These are phyloP conservation scores for Brachyistius frenatus DNA, from an alignment of 2,113 vertebrate genomes.

Conservation along the genomic window DNA sequence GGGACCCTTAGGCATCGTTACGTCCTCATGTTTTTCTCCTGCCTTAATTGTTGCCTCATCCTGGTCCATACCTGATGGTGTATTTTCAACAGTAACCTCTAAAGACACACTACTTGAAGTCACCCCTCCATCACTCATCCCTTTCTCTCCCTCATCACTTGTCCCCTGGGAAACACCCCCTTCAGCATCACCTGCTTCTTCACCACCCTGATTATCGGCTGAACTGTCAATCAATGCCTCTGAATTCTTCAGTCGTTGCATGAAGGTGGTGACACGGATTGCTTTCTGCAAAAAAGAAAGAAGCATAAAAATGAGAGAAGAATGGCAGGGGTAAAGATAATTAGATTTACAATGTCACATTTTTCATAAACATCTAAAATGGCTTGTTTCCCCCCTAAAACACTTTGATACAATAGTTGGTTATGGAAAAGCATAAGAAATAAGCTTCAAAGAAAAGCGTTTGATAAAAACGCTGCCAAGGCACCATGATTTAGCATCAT, in stretches of 20 bases:
- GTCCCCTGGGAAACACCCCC: conserved; percentile 67
- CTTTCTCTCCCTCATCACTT: conserved; percentile 69
- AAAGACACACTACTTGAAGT: conserved; percentile 81
- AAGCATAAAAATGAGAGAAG: conserved; percentile 37
- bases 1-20: conserved; percentile 49
- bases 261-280: conserved; percentile 89
- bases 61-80: conserved; percentile 43
- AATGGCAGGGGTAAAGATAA: conserved; percentile 17
- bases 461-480: conserved; percentile 53
- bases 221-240: conserved; percentile 75
- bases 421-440: conserved; percentile 50
- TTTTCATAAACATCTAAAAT: conserved; percentile 3
- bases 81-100: conserved; percentile 82
- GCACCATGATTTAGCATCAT: conserved; percentile 55
- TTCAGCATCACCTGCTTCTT: conserved; percentile 67
- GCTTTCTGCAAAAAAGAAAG: conserved; percentile 85
- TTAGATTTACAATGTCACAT: not conserved
- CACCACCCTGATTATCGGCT: conserved; percentile 61
- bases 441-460: conserved; percentile 48
- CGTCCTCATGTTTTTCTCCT: conserved; percentile 46
- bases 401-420: conserved; percentile 5
- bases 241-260: conserved; percentile 88
- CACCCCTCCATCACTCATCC: conserved; percentile 65
- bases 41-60: conserved; percentile 45
- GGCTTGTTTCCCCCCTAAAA: conserved; percentile 30